Evolutionary conservation across 2,797 vertebrate species (phyloP).

Genomic region (Chaetophractus vellerosus): DNA sequence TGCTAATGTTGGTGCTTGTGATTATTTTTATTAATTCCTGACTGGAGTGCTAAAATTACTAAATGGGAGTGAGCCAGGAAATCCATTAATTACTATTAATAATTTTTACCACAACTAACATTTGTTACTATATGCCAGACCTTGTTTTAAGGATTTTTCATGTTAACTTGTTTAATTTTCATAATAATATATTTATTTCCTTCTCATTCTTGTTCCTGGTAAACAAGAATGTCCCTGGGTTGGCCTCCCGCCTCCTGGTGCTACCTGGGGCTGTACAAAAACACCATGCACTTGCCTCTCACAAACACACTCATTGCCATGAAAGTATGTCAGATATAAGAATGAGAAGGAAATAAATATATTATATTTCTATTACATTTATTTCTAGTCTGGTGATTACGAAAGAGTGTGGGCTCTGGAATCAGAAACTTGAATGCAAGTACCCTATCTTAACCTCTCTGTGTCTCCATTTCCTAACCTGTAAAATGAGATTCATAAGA

Average conservation of each 20-base stretch:
- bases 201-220: not conserved
- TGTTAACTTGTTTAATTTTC: constrained; percentile 39
- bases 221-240: not conserved
- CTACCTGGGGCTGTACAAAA: not conserved
- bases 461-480: too few relatives aligned
- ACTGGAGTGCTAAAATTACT: constrained; percentile 35
- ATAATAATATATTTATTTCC: not conserved
- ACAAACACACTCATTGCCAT: not conserved
- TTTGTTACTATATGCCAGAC: not conserved
- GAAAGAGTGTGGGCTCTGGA: too few relatives aligned
- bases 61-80: constrained; percentile 28
- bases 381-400: too few relatives aligned
- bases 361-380: too few relatives aligned
- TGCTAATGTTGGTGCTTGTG: not conserved
- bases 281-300: not conserved
- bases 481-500: too few relatives aligned
- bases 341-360: too few relatives aligned
- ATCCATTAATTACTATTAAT: constrained; percentile 36
- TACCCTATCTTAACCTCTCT: too few relatives aligned
- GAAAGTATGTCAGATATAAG: not conserved
- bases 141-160: constrained; percentile 38
- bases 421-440: too few relatives aligned
- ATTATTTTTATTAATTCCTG: constrained; percentile 45
- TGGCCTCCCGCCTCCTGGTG: not conserved
- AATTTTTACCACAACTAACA: constrained; percentile 13